phyloP scores from a whole-genome alignment of 2,888 invertebrate genomes.

The Oligia fasciuncula region DNA sequence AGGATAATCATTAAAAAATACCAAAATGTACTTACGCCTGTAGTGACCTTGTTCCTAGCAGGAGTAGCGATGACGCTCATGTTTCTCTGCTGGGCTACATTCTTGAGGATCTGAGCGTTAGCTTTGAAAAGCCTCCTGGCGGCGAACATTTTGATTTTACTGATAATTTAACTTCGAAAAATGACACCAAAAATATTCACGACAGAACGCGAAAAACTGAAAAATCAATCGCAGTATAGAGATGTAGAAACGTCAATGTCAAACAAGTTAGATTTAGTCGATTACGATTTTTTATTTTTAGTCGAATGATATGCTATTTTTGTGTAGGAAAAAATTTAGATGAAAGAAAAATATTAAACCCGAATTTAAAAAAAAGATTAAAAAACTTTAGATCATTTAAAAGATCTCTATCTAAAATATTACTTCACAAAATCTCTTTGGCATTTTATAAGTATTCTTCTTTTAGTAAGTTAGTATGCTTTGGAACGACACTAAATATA shows the following conservation, averaged over 20 bases:
- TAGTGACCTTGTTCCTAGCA: slow-evolving; percentile 79
- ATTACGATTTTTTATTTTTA: neutral
- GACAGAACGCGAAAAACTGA: slow-evolving; percentile 14
- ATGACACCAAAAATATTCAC: slow-evolving; percentile 52
- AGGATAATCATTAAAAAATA: neutral
- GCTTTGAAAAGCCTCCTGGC: slow-evolving; percentile 79
- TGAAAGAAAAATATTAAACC: no score
- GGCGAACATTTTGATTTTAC: slow-evolving; percentile 79
- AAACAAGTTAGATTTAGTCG: slow-evolving; percentile 20
- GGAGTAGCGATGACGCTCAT: slow-evolving; percentile 82
- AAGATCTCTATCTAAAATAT: no score
- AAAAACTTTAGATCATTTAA: no score
- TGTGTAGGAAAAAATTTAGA: fast-evolving
- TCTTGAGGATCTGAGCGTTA: slow-evolving; percentile 78
- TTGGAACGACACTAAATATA: neutral
- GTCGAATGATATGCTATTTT: neutral
- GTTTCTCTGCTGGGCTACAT: slow-evolving; percentile 80
- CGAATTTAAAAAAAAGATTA: neutral
- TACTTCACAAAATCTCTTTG: neutral
- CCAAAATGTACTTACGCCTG: slow-evolving; percentile 75
- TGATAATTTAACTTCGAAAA: slow-evolving; percentile 45
- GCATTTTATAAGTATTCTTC: neutral
- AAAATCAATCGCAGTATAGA: slow-evolving; percentile 54
- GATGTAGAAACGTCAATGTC: slow-evolving; percentile 8
- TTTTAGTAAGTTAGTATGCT: neutral